Percentiles rank a stretch among this genome's conserved stretches.
Evolutionary conservation across 1,140 invertebrate species (phyloP).

Genomic region (Drosophila obscura): DNA sequence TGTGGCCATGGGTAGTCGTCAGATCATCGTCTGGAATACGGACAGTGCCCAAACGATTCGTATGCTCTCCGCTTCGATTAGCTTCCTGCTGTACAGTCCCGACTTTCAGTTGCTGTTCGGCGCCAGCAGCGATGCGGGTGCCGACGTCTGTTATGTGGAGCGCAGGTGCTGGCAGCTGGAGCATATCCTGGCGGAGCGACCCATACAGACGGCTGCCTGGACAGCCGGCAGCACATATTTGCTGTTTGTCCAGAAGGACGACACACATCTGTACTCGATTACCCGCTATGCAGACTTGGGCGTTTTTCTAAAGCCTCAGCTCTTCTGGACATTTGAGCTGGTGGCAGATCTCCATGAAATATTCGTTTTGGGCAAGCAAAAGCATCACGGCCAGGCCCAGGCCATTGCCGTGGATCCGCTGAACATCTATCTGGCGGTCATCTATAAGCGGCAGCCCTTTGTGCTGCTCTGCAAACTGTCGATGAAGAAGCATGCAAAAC

Average conservation of each 20-base stretch:
- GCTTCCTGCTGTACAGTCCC: slow-evolving; percentile 18
- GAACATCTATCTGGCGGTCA: slow-evolving; percentile 26
- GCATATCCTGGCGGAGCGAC: background rate
- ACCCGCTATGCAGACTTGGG: background rate
- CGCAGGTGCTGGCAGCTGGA: background rate
- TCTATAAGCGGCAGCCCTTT: slow-evolving; percentile 37
- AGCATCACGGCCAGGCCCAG: slow-evolving; percentile 2
- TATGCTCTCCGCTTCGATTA: background rate
- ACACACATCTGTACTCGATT: slow-evolving; percentile 2
- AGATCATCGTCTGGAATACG: slow-evolving; percentile 34
- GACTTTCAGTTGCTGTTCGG: slow-evolving; percentile 13
- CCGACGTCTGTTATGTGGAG: slow-evolving; percentile 1
- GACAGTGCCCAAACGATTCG: slow-evolving; percentile 8
- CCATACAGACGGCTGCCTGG: slow-evolving; percentile 40
- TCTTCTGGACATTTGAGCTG: background rate
- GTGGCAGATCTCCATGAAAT: slow-evolving; percentile 13
- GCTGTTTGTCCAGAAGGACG: slow-evolving; percentile 12
- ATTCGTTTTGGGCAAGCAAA: background rate
- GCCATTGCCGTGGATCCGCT: slow-evolving; percentile 35
- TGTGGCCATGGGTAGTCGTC: slow-evolving; percentile 15
- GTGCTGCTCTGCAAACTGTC: slow-evolving; percentile 18
- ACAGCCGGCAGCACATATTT: slow-evolving; percentile 18
- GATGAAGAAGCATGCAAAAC: background rate
- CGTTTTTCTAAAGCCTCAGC: background rate
- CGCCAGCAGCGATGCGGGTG: background rate